These are phyloP conservation scores for Tinea semifulvella DNA, from an alignment of 2,888 invertebrate genomes.

Conservation along the genomic window DNA sequence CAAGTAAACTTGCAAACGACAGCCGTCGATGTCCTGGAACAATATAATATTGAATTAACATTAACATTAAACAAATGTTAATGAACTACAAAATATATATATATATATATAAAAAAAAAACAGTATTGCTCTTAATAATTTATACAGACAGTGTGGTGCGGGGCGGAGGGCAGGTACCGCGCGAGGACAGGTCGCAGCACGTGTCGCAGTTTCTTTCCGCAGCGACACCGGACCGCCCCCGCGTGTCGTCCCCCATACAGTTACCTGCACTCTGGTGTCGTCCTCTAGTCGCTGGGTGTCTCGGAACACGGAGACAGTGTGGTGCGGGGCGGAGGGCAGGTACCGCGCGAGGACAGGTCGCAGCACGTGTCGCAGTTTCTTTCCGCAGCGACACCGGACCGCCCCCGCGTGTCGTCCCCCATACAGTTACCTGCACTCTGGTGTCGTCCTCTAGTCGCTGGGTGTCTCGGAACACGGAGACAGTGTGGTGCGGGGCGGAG, in stretches of 20 bases:
- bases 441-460: slow-evolving; percentile 16
- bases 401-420: slow-evolving; percentile 85
- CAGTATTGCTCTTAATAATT: too few species aligned
- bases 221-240: slow-evolving; percentile 89
- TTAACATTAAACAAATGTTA: too few species aligned
- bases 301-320: slow-evolving; percentile 10
- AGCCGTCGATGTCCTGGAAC: slow-evolving; percentile 46
- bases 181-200: slow-evolving; percentile 80
- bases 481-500: slow-evolving; percentile 23
- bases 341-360: slow-evolving; percentile 70
- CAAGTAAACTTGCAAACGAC: slow-evolving; percentile 40
- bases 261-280: slow-evolving; percentile 20
- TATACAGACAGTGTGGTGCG: too few species aligned
- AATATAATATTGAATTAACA: too few species aligned
- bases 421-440: slow-evolving; percentile 19
- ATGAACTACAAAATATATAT: too few species aligned
- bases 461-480: slow-evolving; percentile 14
- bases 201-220: slow-evolving; percentile 79
- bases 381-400: slow-evolving; percentile 85
- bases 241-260: too few species aligned
- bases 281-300: slow-evolving; percentile 14
- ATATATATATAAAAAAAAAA: too few species aligned
- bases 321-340: slow-evolving; percentile 25
- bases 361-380: slow-evolving; percentile 84
- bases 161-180: slow-evolving; percentile 27